Evolutionary conservation across 2,113 vertebrate species (phyloP).

Genomic region (Pycnonotus jocosus): DNA sequence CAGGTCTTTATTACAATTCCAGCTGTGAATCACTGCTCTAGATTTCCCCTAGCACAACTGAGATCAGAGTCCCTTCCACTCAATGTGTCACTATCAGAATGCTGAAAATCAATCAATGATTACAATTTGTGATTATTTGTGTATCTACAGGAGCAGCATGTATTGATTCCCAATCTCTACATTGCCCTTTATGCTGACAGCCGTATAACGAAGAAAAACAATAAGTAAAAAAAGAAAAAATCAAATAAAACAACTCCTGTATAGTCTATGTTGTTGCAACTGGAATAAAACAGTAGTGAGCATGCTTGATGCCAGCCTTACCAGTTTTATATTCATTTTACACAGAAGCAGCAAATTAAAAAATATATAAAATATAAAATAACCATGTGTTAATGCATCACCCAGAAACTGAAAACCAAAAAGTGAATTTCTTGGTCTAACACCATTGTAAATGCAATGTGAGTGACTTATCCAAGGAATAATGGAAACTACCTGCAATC

Average conservation of each 20-base stretch:
- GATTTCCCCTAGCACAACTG: background rate
- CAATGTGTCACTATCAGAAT: background rate
- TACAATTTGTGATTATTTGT: constrained; percentile 34
- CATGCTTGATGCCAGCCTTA: background rate
- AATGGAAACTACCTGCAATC: background rate
- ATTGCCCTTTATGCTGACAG: background rate
- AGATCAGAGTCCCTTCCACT: background rate
- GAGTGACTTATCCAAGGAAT: background rate
- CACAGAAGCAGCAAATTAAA: background rate
- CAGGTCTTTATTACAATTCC: constrained; percentile 18
- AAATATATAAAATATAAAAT: background rate
- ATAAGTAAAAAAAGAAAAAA: background rate
- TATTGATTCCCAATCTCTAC: constrained; percentile 12
- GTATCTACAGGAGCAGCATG: constrained; percentile 16
- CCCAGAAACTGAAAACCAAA: background rate
- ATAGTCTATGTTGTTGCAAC: background rate
- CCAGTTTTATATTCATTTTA: background rate
- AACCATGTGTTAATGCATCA: background rate
- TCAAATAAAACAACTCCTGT: background rate
- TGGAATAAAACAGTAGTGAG: background rate
- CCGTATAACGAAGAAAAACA: constrained; percentile 18
- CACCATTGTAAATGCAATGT: background rate
- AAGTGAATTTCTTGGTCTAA: background rate
- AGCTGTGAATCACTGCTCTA: constrained; percentile 25
- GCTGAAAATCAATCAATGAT: constrained; percentile 11